Evolutionary conservation across 1,140 invertebrate species (phyloP), one percentile per base, ranked within the genome.

Genomic region (Sinella curviseta): DNA sequence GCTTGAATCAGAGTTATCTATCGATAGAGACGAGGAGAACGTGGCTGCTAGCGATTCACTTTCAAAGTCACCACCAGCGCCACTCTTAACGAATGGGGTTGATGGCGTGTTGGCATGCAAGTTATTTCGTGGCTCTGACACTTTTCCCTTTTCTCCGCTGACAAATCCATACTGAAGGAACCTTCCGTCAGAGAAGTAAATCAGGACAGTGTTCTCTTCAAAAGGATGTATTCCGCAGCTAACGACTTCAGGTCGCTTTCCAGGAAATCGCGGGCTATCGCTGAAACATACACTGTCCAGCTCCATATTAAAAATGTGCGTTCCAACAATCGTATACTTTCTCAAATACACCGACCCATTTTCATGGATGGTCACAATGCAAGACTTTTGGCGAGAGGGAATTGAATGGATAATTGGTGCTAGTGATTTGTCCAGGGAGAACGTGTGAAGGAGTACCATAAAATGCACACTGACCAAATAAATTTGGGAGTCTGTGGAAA

Each of bases 181-280:
- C 34, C 82, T 35, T 36, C 82, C 82, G 78, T 83, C 82, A 28
- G 67, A 76, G 30, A 83, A 76, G 54, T 80, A 81, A 1, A 82
- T 16, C 8, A 83, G 4, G 8, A 82, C 17, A 16, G 34, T 1
- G 39, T 79, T 81, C 76, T 83, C 82, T 35, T 76, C 48, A 33
- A 74, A 54, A 28, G 78, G 78, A 30, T 82, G 34, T 12, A 83
- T 17, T 14, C 75, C 39, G 24, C 36, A 60, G 30, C 80, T 77
- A 0, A 83, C 65, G 14, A 83, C 79, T 81, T 82, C 79, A 4
- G 79, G 77, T 35, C 80, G 82, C 73, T 83, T 83, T 24, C 78
- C 67, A 33, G 73, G 76, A 65, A 83, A 79, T 76, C 82, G 26
- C 0, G 81, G 81, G 57, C 57, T 79, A 60, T 83, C 82, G 57